phyloP scores from a whole-genome alignment of 2,888 invertebrate genomes.

The Ectemnius lituratus region DNA sequence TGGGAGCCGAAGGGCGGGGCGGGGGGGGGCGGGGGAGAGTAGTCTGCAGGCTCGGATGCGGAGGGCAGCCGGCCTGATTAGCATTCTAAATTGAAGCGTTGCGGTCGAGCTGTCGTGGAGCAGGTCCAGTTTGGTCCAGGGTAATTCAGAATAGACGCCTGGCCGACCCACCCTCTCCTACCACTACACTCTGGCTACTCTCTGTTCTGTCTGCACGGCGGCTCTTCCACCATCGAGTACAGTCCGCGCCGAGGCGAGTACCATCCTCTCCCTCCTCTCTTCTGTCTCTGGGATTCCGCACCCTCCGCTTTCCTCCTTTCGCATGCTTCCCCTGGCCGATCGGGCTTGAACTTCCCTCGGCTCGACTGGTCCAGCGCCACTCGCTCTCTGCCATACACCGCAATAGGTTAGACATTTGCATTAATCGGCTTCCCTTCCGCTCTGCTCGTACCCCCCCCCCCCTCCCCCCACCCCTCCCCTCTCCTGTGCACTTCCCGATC shows the following conservation, averaged over 20 bases:
- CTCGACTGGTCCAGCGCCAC: constrained; percentile 29
- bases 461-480: constrained; percentile 8
- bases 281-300: background rate
- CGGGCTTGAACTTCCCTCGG: constrained; percentile 2
- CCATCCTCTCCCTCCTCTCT: constrained; percentile 8
- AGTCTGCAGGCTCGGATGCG: constrained; percentile 15
- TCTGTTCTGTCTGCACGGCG: constrained; percentile 18
- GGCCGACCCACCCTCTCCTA: constrained; percentile 48
- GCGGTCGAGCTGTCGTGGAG: constrained; percentile 70
- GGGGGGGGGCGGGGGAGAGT: background rate
- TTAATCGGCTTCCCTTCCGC: constrained; percentile 68
- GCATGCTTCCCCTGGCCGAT: constrained; percentile 36
- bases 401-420: constrained; percentile 74
- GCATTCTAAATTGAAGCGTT: constrained; percentile 78
- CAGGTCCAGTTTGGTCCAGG: constrained; percentile 67
- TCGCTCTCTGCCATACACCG: constrained; percentile 60
- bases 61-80: constrained; percentile 69
- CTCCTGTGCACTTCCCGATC: no score
- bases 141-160: constrained; percentile 68
- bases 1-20: no score
- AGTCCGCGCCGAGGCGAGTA: constrained; percentile 38
- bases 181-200: no score
- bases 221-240: constrained; percentile 35
- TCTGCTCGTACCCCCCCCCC: constrained; percentile 46
- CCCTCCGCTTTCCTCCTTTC: constrained; percentile 19